Percentiles rank a stretch among this genome's conserved stretches.
Conservation (phyloP, 2,888 invertebrate species). For the Hartigia nigra region DNA sequence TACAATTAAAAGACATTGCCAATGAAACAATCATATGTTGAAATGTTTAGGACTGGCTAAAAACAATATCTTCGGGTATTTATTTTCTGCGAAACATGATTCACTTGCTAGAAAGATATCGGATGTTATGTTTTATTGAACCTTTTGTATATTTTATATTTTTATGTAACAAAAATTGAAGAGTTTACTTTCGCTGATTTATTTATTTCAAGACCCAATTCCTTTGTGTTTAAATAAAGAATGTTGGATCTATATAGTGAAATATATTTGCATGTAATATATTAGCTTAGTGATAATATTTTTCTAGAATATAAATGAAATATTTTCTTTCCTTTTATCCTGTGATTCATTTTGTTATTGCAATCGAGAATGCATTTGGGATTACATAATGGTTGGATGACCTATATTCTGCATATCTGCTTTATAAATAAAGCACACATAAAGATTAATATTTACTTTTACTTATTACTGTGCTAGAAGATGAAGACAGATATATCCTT, state of each 20-base stretch:
- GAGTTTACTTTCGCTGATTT: not conserved
- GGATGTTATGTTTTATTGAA: not conserved
- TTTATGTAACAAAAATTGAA: not conserved
- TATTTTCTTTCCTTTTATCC: not conserved
- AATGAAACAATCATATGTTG: not conserved
- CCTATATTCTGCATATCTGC: not conserved
- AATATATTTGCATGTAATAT: not conserved
- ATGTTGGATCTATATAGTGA: not conserved
- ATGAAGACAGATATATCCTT: not conserved
- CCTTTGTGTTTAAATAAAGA: not conserved
- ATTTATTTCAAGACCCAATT: not conserved
- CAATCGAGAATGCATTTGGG: not conserved
- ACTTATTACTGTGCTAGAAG: not conserved
- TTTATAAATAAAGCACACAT: not conserved
- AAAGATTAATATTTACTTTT: slow-evolving; percentile 3
- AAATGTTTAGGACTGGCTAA: not conserved
- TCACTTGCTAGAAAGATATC: not conserved
- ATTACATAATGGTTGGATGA: not conserved
- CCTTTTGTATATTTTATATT: not conserved
- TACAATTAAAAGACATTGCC: not conserved
- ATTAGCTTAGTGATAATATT: not conserved
- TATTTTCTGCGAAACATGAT: not conserved
- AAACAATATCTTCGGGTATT: not conserved
- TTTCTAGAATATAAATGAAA: not conserved
- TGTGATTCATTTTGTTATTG: not conserved